A percentile compares a stretch with the other conserved stretches of the same genome.
Conservation (phyloP, 2,113 vertebrate species). For the Notechis scutatus region DNA sequence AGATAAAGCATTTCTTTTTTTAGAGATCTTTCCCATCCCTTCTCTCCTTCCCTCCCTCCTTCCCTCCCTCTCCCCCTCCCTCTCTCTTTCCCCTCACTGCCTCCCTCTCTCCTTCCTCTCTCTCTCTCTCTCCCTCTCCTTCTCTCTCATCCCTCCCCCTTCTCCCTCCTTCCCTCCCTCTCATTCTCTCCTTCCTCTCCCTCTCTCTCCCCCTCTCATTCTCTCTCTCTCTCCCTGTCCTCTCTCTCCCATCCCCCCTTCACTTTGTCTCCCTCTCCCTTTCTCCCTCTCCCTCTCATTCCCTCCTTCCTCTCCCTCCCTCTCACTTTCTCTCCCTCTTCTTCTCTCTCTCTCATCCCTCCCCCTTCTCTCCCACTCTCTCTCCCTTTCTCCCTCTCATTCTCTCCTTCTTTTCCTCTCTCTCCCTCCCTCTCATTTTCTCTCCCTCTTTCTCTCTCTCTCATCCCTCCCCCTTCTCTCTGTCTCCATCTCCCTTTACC, state of each 20-base stretch:
- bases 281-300: not conserved
- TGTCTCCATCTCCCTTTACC: too few species aligned
- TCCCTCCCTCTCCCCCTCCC: not conserved
- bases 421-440: too few species aligned
- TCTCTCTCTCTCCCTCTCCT: not conserved
- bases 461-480: too few species aligned
- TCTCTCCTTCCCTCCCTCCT: not conserved
- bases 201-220: not conserved
- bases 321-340: not conserved
- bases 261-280: not conserved
- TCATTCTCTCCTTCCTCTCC: not conserved
- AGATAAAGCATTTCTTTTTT: conserved; percentile 14
- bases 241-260: too few species aligned
- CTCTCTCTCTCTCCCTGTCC: not conserved
- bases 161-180: not conserved
- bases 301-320: rapidly evolving
- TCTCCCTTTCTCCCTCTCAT: not conserved
- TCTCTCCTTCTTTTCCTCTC: not conserved
- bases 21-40: not conserved
- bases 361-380: too few species aligned
- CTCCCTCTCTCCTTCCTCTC: not conserved
- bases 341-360: not conserved
- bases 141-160: too few species aligned
- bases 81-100: too few species aligned
- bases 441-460: not conserved